Percentiles rank a stretch among this genome's conserved stretches.
These are phyloP conservation scores for Spodoptera picta DNA, from an alignment of 2,888 invertebrate species.

Conservation along the genomic window DNA sequence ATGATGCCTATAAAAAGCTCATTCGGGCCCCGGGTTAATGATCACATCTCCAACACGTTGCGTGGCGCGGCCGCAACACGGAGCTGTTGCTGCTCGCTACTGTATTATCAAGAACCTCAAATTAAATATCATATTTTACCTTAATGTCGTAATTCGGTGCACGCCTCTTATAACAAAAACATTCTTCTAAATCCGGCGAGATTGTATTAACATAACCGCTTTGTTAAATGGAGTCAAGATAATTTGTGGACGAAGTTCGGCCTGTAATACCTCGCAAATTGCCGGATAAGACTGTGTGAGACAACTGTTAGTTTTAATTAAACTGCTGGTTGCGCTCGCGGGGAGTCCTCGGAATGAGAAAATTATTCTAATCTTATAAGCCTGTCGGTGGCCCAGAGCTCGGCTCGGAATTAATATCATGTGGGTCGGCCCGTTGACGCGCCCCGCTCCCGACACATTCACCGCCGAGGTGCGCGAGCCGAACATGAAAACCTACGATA, in stretches of 20 bases:
- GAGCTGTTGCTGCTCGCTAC: conserved; percentile 62
- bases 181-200: conserved; percentile 82
- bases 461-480: conserved; percentile 40
- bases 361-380: conserved; percentile 88
- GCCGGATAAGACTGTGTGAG: conserved; percentile 88
- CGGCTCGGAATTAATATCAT: conserved; percentile 81
- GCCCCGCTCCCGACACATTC: conserved; percentile 36
- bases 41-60: conserved; percentile 68
- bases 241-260: conserved; percentile 88
- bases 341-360: conserved; percentile 85
- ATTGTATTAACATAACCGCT: conserved; percentile 88
- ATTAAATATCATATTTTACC: conserved; percentile 81
- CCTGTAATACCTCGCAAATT: conserved; percentile 89
- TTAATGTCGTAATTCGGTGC: conserved; percentile 78
- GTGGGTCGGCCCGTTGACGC: conserved; percentile 67
- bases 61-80: conserved; percentile 60
- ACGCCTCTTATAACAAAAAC: conserved; percentile 81
- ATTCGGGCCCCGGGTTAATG: conserved; percentile 78
- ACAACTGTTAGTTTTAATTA: conserved; percentile 89
- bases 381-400: conserved; percentile 82
- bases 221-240: conserved; percentile 87
- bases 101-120: conserved; percentile 70
- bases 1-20: conserved; percentile 80
- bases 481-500: conserved; percentile 55
- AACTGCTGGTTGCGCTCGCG: conserved; percentile 86